Evolutionary conservation across 2,797 vertebrate genomes (phyloP), one percentile per base, ranked within the genome.

Genomic region (Fratercula arctica): DNA sequence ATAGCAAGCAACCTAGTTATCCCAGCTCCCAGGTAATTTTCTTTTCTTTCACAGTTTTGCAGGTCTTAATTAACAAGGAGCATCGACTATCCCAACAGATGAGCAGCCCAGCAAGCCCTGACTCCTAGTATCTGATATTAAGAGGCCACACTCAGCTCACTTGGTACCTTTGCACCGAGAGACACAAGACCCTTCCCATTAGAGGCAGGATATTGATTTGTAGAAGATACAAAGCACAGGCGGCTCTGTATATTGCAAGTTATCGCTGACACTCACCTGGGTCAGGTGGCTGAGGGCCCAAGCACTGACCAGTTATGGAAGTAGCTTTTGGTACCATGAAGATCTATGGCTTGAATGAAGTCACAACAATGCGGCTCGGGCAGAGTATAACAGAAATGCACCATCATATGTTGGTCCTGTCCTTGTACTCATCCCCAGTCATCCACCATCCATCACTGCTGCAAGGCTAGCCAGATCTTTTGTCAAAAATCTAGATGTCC

Each of bases 101-200:
- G 6, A 56, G 48, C 59, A 69, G 18, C 20, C 20, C 51, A 63
- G 35, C 46, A 51, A 60, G 24, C n/a, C 43, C 41, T 19, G 18
- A 9, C 21, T 85, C 78, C 57, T 82, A 31, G 10, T 86, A 29
- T 53, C 72, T 87, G 85, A 61, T 41, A 41, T 41, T 41, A 41
- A 41, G 97, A 95, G 97, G 96, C 87, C 96, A 97, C 81, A 83
- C 82, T 66, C 70, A 29, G 80, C 61, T 95, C 93, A 45, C 41
- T 28, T 39, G 79, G 76, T 76, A 35, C 53, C 12, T 48, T 33
- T 90, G 16, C 5, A 8, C 11, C 5, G 1, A 89, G 39, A 33
- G 8, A 74, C 11, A 19, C 5, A 28, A 45, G 15, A 45, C 11
- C 8, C 33, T 86, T 72, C 10, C 16, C 16, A 3, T 14, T 13